Evolutionary conservation across 2,113 vertebrate species (phyloP).

Genomic region (Naja naja): DNA sequence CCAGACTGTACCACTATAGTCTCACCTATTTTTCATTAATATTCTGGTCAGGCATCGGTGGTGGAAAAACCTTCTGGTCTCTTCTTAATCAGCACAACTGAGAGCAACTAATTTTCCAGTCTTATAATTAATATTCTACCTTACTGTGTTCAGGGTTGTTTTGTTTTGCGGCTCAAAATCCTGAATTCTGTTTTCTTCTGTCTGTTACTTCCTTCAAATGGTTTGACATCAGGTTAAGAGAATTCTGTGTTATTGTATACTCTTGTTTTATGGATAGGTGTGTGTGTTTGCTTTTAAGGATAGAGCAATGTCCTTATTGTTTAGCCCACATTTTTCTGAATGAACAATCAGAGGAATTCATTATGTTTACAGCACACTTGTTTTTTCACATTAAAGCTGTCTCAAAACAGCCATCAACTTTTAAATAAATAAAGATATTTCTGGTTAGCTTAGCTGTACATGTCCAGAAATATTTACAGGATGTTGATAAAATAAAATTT

Average conservation of each 20-base stretch:
- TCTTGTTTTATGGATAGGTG: not conserved
- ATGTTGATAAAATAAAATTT: not conserved
- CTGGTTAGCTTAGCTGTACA: not conserved
- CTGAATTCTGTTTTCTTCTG: not conserved
- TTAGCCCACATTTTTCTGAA: conserved; percentile 17
- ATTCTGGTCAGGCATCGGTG: not conserved
- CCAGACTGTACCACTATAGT: not conserved
- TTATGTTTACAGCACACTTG: not conserved
- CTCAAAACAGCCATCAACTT: conserved; percentile 34
- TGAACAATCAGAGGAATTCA: conserved; percentile 11
- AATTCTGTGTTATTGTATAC: not conserved
- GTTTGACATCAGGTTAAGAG: not conserved
- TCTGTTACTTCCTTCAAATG: not conserved
- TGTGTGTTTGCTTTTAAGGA: conserved; percentile 1
- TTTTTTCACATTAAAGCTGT: conserved; percentile 19
- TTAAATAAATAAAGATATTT: conserved; percentile 7
- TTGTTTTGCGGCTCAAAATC: not conserved
- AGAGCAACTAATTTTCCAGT: not conserved
- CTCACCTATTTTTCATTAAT: not conserved
- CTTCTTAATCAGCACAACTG: not conserved
- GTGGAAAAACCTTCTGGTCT: not conserved
- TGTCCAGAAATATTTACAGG: conserved; percentile 2
- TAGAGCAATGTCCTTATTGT: not conserved
- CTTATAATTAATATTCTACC: not conserved
- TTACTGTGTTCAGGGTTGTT: not conserved